Evolutionary conservation across 1,140 invertebrate genomes (phyloP), one percentile per base, ranked within the genome.

Genomic region (Saccostrea echinata): DNA sequence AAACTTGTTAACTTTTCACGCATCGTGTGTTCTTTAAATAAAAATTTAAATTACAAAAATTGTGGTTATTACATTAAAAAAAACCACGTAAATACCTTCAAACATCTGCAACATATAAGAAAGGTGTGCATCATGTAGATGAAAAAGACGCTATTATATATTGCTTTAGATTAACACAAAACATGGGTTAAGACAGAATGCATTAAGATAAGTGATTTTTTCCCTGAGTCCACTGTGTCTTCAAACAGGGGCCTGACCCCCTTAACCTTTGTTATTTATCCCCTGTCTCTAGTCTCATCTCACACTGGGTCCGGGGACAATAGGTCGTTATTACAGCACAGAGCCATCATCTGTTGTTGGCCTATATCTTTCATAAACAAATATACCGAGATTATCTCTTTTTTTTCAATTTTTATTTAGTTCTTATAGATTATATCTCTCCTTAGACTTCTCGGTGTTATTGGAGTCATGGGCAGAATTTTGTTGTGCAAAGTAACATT

Each of bases 141-240:
- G 27, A 18, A 30, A 76, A 76, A 16, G 30, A 27, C 68, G 16
- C 24, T 9, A 18, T 76, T 76, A 76, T 76, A 33, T 12, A 76
- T 76, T 76, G 68, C 27, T 33, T 30, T 27, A 33, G 68, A 30
- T 33, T 27, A 76, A 30, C 24, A 27, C 68, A 76, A 33, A 30
- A 76, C 68, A 27, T 76, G 8, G 68, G 9, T 30, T 12, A 24
- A 76, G 68, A 76, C 68, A 76, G 68, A 76, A 76, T 13, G 27
- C 68, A 76, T 76, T 76, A 76, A 33, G 24, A 76, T 76, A 76
- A 76, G 13, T 76, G 68, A 76, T 76, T 76, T 76, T n/a, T 76
- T 33, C 68, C 68, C 27, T 76, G 27, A 30, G 33, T 8, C 30
- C 68, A 33, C 27, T 76, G 27, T 27, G 30, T 76, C 68, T 76